Evolutionary conservation across 2,888 invertebrate species (phyloP).

Genomic region (Cyclophora punctaria): DNA sequence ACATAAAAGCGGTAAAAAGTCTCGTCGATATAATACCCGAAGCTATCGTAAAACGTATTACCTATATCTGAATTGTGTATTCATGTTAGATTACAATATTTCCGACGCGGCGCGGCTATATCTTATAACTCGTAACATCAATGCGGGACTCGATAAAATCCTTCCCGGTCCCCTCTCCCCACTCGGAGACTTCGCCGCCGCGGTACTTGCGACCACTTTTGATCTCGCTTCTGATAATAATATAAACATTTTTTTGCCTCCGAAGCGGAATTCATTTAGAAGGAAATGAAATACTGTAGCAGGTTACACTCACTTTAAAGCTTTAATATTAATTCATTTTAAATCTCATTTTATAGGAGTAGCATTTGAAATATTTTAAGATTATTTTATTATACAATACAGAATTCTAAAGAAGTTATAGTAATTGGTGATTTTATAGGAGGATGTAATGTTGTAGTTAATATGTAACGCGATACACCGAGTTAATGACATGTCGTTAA

Average conservation of each 20-base stretch:
- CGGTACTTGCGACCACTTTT: constrained; percentile 46
- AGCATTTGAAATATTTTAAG: constrained; percentile 20
- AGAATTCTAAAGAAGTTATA: background rate
- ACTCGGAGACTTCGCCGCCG: constrained; percentile 26
- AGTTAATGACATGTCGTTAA: too few relatives aligned
- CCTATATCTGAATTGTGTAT: constrained; percentile 49
- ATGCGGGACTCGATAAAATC: constrained; percentile 49
- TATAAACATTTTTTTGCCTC: constrained; percentile 57
- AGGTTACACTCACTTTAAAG: background rate
- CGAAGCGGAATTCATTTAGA: constrained; percentile 50
- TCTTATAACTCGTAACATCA: constrained; percentile 44
- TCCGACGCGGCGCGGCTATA: constrained; percentile 38
- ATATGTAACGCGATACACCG: too few relatives aligned
- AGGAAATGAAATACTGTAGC: constrained; percentile 46
- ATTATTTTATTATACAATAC: constrained; percentile 14
- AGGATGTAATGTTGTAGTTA: too few relatives aligned
- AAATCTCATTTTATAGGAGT: constrained; percentile 36
- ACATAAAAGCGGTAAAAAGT: constrained; percentile 22
- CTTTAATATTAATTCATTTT: constrained; percentile 17
- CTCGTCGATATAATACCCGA: constrained; percentile 34
- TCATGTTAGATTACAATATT: constrained; percentile 59
- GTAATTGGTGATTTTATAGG: too few relatives aligned
- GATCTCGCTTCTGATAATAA: constrained; percentile 60
- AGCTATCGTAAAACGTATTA: constrained; percentile 42
- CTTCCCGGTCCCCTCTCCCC: constrained; percentile 33